Conservation (phyloP, 2,888 invertebrate species). For the Helobdella robusta region DNA sequence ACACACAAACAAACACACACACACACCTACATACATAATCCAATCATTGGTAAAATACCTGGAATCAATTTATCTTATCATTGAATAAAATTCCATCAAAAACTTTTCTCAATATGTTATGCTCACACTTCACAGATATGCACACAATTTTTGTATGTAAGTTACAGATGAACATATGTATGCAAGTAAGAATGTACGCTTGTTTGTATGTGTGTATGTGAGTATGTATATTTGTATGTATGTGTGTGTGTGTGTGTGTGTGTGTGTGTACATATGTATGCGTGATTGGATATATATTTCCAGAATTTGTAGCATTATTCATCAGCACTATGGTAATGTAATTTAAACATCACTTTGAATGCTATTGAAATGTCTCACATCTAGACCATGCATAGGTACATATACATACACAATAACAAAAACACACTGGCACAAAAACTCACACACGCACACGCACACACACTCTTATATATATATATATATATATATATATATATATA, state of each 20-base stretch:
- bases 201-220: conserved; percentile 1
- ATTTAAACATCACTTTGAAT: not conserved
- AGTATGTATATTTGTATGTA: not conserved
- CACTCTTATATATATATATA: too few species aligned
- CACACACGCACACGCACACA: too few species aligned
- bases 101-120: not conserved
- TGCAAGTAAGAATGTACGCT: not conserved
- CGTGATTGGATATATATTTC: not conserved
- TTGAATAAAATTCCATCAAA: not conserved
- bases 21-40: conserved; percentile 6
- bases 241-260: conserved; percentile 4
- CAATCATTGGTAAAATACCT: not conserved
- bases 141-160: not conserved
- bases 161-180: too few species aligned
- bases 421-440: too few species aligned
- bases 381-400: not conserved
- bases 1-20: too few species aligned
- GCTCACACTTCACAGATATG: not conserved
- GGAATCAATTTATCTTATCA: not conserved
- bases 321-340: not conserved
- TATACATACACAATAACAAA: too few species aligned
- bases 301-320: not conserved
- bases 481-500: too few species aligned
- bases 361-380: not conserved
- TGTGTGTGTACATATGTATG: conserved; percentile 3